Evolutionary conservation across 2,113 vertebrate species (phyloP).

Genomic region (Crotalus helleri): DNA sequence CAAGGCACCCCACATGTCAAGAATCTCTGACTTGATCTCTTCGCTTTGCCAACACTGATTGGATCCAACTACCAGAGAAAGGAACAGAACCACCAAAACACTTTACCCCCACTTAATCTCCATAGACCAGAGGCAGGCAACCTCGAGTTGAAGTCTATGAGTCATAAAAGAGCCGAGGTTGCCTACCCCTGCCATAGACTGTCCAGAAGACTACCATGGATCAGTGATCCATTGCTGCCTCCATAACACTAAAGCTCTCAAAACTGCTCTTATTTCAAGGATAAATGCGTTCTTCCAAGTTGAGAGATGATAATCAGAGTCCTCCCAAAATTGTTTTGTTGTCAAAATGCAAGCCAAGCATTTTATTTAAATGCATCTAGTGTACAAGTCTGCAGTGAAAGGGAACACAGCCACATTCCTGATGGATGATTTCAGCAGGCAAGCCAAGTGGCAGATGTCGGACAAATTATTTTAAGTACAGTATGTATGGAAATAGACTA

Average conservation of each 20-base stretch:
- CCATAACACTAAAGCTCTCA: background rate
- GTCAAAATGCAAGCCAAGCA: background rate
- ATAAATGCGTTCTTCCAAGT: background rate
- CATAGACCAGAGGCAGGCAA: background rate
- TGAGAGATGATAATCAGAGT: background rate
- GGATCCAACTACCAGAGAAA: background rate
- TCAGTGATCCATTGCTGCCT: background rate
- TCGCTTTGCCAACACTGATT: background rate
- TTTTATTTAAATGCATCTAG: background rate
- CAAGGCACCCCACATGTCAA: background rate
- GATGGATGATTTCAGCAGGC: background rate
- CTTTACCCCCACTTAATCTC: background rate
- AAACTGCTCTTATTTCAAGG: background rate
- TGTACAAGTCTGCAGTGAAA: background rate
- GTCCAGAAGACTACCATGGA: background rate
- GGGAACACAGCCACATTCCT: background rate
- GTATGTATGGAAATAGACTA: background rate
- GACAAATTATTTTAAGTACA: background rate
- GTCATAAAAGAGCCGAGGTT: too few relatives aligned
- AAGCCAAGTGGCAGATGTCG: background rate
- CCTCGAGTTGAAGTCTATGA: too few relatives aligned
- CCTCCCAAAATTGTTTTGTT: background rate
- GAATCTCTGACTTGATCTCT: background rate
- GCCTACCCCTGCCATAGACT: background rate
- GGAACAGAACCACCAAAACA: background rate